These are phyloP conservation scores for Lycaon pictus DNA, from an alignment of 2,113 vertebrate genomes.

Conservation along the genomic window DNA sequence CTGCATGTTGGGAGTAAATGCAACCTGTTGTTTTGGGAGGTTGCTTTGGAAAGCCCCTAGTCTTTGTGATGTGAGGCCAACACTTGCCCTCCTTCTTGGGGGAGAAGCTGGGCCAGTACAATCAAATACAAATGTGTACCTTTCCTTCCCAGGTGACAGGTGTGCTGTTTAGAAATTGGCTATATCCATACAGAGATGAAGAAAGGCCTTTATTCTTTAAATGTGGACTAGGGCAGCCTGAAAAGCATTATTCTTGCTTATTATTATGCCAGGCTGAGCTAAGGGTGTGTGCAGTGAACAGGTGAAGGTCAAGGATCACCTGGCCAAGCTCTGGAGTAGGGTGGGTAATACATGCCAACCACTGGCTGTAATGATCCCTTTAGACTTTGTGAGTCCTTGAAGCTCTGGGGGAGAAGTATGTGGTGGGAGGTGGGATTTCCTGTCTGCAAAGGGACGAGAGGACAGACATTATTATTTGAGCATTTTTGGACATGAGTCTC, in stretches of 20 bases:
- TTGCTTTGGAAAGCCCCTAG: background rate
- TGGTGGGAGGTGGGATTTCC: background rate
- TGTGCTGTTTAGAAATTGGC: background rate
- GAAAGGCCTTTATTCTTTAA: background rate
- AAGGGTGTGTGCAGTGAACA: background rate
- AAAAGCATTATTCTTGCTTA: too few species aligned
- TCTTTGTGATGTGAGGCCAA: background rate
- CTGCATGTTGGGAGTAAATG: background rate
- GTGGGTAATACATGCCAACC: fast-evolving
- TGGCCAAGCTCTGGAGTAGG: too few species aligned
- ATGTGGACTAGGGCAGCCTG: background rate
- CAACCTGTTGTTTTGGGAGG: background rate
- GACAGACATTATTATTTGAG: fast-evolving
- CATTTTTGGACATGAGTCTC: too few species aligned
- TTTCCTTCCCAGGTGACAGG: background rate
- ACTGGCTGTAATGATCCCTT: fast-evolving
- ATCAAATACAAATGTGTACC: background rate
- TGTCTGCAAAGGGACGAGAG: fast-evolving
- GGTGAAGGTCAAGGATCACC: background rate
- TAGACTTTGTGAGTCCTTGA: background rate
- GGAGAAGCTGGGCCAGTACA: background rate
- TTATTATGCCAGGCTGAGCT: background rate
- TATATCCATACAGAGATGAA: background rate
- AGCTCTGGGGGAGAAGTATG: fast-evolving
- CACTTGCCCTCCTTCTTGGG: background rate